phyloP scores from a whole-genome alignment of 1,140 invertebrate species.

The Phortica variegata region DNA sequence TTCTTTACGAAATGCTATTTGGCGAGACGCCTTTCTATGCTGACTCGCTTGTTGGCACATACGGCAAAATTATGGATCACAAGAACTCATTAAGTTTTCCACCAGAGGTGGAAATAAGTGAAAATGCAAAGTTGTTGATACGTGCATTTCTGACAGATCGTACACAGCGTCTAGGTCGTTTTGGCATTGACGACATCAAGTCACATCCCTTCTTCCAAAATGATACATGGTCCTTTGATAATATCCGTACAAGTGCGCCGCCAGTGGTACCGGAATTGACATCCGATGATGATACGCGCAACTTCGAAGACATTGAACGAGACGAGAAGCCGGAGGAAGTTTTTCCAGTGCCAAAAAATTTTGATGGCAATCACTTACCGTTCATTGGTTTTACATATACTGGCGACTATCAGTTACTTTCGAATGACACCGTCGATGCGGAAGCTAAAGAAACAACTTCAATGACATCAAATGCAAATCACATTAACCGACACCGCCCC shows the following conservation, averaged over 20 bases:
- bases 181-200: conserved; percentile 95
- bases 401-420: conserved; percentile 75
- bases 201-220: conserved; percentile 93
- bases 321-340: conserved; percentile 85
- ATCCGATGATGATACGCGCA: conserved; percentile 96
- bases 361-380: conserved; percentile 97
- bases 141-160: conserved; percentile 92
- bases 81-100: conserved; percentile 95
- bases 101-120: conserved; percentile 89
- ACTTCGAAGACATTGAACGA: conserved; percentile 97
- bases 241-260: conserved; percentile 88
- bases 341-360: conserved; percentile 95
- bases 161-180: conserved; percentile 85
- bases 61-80: conserved; percentile 99
- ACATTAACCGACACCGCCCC: conserved; percentile 58
- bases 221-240: conserved; percentile 97
- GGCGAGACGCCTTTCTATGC: conserved; percentile 99
- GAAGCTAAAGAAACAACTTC: conserved; percentile 59
- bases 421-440: conserved; percentile 63
- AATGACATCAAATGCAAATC: conserved; percentile 57
- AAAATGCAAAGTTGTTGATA: conserved; percentile 89
- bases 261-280: conserved; percentile 94
- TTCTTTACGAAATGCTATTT: conserved; percentile 98
- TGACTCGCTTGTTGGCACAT: conserved; percentile 96
- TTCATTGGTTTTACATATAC: conserved; percentile 99